Base-by-base conservation (phyloP, 1,140 invertebrate genomes). In the Telenomus remus region DNA sequence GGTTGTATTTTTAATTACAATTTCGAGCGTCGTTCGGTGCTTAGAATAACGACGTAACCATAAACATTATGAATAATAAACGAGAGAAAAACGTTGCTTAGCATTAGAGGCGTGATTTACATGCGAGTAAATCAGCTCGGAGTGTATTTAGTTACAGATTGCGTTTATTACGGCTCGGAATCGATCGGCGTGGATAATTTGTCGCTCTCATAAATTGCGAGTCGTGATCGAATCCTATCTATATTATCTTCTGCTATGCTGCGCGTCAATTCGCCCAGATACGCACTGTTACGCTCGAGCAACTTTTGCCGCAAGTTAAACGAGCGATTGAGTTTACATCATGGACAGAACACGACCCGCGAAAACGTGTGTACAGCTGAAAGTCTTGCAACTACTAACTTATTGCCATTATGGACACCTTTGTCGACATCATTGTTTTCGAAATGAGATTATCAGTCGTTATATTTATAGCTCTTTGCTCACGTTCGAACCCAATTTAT, bases 241-340 rank as follows among this genome's bases (percentile, higher is more conserved):
- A 56, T 66, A 74, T 66, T 74, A 74, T 66, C 63, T 49, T 76
- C 66, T n/a, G n/a, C 66, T 61, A 76, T 76, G 64, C 66, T 66
- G 60, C 65, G 48, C 46, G 50, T 70, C 43, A 55, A 55, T 60
- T 49, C 60, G 60, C 53, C 61, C 53, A 50, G 69, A 79, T 78
- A 78, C 70, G 73, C 65, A 78, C 74, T 74, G 80, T 81, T 81
- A 80, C 77, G 68, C 75, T 71, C 79, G 77, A 80, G 70, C 61
- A 65, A 80, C 73, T 73, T 63, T 66, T 77, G 74, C 71, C 74
- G 76, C 78, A 77, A 72, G 74, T 80, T 82, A 82, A 82, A 80
- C 81, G 79, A 80, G 59, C 81, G 75, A 82, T 79, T 80, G 76
- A 76, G 76, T 80, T 77, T 81, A 78, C 72, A 81, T 79, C 76